Evolutionary conservation across 2,888 invertebrate genomes (phyloP).

Genomic region (Pardosa pseudoannulata): DNA sequence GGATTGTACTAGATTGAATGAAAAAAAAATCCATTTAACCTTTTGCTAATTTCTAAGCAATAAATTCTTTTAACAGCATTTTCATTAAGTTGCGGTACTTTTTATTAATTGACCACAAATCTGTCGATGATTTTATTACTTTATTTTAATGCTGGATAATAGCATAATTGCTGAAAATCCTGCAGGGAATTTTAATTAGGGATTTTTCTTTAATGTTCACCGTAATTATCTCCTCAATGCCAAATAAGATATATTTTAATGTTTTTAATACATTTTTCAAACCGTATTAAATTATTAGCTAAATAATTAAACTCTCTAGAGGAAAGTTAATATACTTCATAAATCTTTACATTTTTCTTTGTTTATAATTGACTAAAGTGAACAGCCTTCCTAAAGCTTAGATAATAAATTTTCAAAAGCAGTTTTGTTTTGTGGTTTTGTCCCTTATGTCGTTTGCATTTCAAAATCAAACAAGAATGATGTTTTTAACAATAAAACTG

Average conservation of each 20-base stretch:
- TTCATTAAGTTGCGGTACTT: neutral
- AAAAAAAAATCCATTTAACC: too few relatives aligned
- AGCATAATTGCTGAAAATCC: neutral
- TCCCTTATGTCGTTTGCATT: too few relatives aligned
- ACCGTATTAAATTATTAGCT: neutral
- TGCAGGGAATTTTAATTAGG: slow-evolving; percentile 1
- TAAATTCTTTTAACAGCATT: neutral
- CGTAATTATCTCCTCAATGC: neutral
- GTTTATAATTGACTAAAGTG: too few relatives aligned
- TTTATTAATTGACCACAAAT: slow-evolving; percentile 2
- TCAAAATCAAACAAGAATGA: too few relatives aligned
- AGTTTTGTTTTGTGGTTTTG: too few relatives aligned
- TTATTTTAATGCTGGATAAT: neutral
- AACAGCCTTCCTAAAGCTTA: too few relatives aligned
- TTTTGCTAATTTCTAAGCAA: neutral
- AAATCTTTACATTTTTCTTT: too few relatives aligned
- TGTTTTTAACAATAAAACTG: too few relatives aligned
- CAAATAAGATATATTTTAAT: neutral
- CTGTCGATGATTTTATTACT: neutral
- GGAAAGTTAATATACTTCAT: too few relatives aligned
- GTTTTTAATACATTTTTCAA: neutral
- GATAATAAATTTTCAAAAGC: too few relatives aligned
- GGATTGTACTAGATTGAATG: too few relatives aligned
- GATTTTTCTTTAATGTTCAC: neutral
- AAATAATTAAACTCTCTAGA: neutral